Conservation (phyloP, 1,140 invertebrate genomes). For the Habropoda laboriosa region DNA sequence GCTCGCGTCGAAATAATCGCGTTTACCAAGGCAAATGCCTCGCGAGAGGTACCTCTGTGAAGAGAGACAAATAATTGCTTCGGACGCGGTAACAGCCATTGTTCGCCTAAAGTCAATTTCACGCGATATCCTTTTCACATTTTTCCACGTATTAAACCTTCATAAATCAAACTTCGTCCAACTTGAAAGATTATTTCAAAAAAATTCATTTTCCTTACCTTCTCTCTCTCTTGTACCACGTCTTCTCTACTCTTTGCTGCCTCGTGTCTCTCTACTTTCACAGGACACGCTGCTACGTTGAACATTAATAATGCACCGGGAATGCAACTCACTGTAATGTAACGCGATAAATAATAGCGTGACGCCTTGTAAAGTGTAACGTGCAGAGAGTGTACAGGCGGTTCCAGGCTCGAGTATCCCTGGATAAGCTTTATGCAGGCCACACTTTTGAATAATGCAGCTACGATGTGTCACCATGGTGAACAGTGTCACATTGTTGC, state of each 20-base stretch:
- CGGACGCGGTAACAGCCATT: not conserved
- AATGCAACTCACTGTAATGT: slow-evolving; percentile 46
- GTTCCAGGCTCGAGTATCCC: slow-evolving; percentile 23
- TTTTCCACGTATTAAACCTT: slow-evolving; percentile 23
- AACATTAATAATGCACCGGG: slow-evolving; percentile 54
- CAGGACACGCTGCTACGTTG: slow-evolving; percentile 12
- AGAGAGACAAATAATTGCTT: not conserved
- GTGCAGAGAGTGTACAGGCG: slow-evolving; percentile 1
- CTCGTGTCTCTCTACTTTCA: not conserved
- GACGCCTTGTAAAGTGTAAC: slow-evolving; percentile 54
- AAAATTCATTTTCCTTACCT: slow-evolving; percentile 22
- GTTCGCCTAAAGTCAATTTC: slow-evolving; percentile 13
- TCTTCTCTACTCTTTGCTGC: not conserved
- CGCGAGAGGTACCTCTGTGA: not conserved
- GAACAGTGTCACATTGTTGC: slow-evolving; percentile 43
- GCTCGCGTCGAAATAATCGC: slow-evolving; percentile 7
- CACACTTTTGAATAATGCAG: slow-evolving; percentile 52
- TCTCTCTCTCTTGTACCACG: slow-evolving; percentile 16
- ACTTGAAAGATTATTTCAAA: slow-evolving; percentile 23
- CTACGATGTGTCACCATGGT: slow-evolving; percentile 44
- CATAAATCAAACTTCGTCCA: not conserved
- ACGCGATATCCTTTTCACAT: not conserved
- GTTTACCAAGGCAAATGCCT: not conserved
- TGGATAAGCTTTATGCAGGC: slow-evolving; percentile 36
- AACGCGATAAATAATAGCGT: slow-evolving; percentile 63